Evolutionary conservation across 2,888 invertebrate genomes (phyloP).

Genomic region (Limenitis camilla): DNA sequence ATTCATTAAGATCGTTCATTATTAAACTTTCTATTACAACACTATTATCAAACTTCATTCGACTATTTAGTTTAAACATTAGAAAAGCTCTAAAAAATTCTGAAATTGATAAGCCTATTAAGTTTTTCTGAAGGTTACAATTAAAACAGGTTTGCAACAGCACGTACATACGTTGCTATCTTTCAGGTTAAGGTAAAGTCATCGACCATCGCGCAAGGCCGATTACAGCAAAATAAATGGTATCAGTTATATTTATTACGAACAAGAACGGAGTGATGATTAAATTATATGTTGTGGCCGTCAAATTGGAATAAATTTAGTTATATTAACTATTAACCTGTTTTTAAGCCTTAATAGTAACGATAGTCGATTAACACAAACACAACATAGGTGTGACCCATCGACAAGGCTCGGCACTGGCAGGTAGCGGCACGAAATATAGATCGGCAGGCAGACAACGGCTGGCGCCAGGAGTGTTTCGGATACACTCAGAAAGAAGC

Average conservation of each 20-base stretch:
- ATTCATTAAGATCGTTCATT: too few relatives aligned
- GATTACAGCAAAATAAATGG: neutral
- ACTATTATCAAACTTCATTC: too few relatives aligned
- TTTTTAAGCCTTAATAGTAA: neutral
- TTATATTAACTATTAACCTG: neutral
- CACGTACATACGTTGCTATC: constrained; percentile 1
- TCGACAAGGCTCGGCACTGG: constrained; percentile 5
- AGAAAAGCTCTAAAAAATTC: neutral
- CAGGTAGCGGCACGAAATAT: constrained; percentile 28
- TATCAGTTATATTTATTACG: neutral
- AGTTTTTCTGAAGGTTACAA: constrained; percentile 9
- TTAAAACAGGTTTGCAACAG: constrained; percentile 15
- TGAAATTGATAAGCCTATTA: constrained; percentile 1
- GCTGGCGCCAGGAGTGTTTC: constrained; percentile 35
- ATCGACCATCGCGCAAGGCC: constrained; percentile 14
- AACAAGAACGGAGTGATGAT: neutral
- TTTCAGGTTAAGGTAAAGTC: constrained; percentile 18
- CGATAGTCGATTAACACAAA: neutral
- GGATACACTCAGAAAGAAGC: constrained; percentile 60
- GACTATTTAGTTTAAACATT: too few relatives aligned
- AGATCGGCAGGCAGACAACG: constrained; percentile 28
- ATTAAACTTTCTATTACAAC: too few relatives aligned
- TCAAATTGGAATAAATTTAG: neutral
- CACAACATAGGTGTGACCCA: neutral
- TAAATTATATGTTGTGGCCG: neutral